Evolutionary conservation across 1,140 invertebrate genomes (phyloP).

Genomic region (Octopus sinensis): DNA sequence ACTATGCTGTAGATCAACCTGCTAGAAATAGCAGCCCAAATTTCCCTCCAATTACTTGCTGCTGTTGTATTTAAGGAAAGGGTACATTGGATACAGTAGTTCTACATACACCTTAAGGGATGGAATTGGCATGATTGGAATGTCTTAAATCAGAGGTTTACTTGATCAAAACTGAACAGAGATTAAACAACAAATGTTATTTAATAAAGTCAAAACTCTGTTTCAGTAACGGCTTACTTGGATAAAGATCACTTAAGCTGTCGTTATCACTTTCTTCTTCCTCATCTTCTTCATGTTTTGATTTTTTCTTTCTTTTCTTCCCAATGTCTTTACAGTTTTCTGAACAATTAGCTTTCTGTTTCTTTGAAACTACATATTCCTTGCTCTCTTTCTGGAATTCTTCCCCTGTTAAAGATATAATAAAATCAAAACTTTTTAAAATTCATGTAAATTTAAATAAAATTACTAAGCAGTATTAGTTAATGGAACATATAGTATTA

Average conservation of each 20-base stretch:
- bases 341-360: background rate
- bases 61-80: too few relatives aligned
- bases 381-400: slow-evolving; percentile 39
- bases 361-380: slow-evolving; percentile 16
- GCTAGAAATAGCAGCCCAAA: too few relatives aligned
- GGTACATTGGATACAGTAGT: too few relatives aligned
- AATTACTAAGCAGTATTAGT: background rate
- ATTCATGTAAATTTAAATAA: background rate
- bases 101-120: too few relatives aligned
- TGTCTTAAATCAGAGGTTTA: too few relatives aligned
- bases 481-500: background rate
- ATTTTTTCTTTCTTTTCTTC: background rate
- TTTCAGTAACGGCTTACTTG: slow-evolving; percentile 6
- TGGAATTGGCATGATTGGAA: too few relatives aligned
- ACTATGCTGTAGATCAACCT: too few relatives aligned
- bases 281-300: background rate
- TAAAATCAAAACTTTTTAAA: background rate
- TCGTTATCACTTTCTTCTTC: slow-evolving; percentile 18
- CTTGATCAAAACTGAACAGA: too few relatives aligned
- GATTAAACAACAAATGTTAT: too few relatives aligned
- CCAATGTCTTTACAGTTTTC: background rate
- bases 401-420: slow-evolving; percentile 32
- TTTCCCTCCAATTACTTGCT: too few relatives aligned
- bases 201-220: too few relatives aligned
- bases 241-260: slow-evolving; percentile 26